Base-by-base conservation (phyloP, 2,888 invertebrate genomes). In the Emmelina monodactyla region DNA sequence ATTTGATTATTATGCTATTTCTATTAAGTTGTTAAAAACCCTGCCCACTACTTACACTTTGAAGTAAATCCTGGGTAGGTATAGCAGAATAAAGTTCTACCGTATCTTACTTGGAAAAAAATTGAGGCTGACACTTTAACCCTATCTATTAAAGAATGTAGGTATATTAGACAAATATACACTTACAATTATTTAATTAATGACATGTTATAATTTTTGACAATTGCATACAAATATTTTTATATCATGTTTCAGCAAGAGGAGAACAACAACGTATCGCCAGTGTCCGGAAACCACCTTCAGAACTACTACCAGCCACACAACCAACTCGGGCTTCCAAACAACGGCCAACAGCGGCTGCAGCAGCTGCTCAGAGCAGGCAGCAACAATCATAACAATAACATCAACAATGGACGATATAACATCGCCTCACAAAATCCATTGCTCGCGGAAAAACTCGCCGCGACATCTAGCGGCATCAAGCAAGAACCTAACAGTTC, bases 371-470 rank as follows among this genome's bases (percentile, higher is more conserved):
- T 82, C 46, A 61, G 67, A 59, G 64, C 83, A 52, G 62, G 79
- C 63, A 66, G 76, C 61, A 71, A 69, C 49, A 68, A 62, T 40
- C 67, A 76, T 37, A 58, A 64, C n/a, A 73, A 64, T 41, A 75
- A 65, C 31, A 82, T 78, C 42, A 81, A 81, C 53, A 81, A 83
- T 53, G 84, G 85, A 50, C 75, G 88, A 60, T 89, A 87, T 62
- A 90, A 90, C 47, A 91, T 93, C 44, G 90, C 90, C 16, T 92
- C 92, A 9, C 89, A 91, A 31, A 94, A 94, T 70, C 94, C 94
- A 11, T 70, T 94, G 46, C 82, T 94, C 42, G 93, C 93, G 49
- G 93, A 93, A 82, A 88, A 88, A 62, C 68, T 85, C 45, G 84
- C 93, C 55, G 91, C 93, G 65, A 89, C 91, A 83, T 84, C 83